These are phyloP conservation scores for Sebastes cheni DNA, from an alignment of 2,797 vertebrate genomes.

Conservation along the genomic window DNA sequence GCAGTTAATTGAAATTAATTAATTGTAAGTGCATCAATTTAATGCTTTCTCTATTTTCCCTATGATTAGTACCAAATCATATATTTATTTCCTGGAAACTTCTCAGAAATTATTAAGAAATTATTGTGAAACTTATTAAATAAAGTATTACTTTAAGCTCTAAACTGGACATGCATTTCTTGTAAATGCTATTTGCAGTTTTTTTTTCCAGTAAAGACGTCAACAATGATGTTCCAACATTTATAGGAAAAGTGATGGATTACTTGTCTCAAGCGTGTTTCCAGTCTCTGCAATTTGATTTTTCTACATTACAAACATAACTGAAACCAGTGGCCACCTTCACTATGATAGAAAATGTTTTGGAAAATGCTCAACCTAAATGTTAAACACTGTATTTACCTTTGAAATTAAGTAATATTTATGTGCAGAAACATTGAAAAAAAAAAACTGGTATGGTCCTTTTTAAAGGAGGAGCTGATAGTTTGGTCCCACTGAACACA, in stretches of 20 bases:
- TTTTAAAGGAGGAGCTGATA: constrained; percentile 40
- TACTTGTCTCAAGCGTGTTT: not conserved
- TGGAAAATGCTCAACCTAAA: not conserved
- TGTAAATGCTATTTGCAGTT: not conserved
- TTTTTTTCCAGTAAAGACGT: no score
- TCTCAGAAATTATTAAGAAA: fast-evolving
- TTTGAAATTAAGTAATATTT: not conserved
- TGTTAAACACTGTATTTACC: not conserved
- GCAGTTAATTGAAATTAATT: no score
- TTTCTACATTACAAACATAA: not conserved
- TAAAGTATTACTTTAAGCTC: not conserved
- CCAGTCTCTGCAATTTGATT: not conserved
- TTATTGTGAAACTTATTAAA: not conserved
- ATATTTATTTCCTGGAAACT: not conserved
- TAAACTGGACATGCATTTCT: not conserved
- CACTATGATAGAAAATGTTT: not conserved
- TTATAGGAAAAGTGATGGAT: not conserved
- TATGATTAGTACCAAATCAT: not conserved
- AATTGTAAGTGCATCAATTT: no score
- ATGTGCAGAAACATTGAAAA: not conserved
- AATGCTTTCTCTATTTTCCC: fast-evolving
- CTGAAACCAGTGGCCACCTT: not conserved
- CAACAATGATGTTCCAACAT: not conserved
- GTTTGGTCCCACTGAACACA: constrained; percentile 45
- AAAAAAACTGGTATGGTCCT: not conserved